A percentile compares a stretch with the other conserved stretches of the same genome.
Evolutionary conservation across 2,888 invertebrate species (phyloP).

Genomic region (Cataglyphis cursor): DNA sequence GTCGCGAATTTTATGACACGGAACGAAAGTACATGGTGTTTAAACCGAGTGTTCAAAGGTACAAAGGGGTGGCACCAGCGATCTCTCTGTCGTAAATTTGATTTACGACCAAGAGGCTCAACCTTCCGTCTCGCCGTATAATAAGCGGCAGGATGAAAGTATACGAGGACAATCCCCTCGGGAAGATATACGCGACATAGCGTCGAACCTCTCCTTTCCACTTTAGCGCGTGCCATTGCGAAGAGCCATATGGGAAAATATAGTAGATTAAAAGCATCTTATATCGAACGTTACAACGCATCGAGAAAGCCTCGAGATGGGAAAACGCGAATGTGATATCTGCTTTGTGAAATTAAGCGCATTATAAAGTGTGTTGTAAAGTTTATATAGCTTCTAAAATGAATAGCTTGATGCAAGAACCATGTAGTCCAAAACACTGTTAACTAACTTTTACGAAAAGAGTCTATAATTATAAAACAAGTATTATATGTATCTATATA

Average conservation of each 20-base stretch:
- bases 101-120: slow-evolving; percentile 37
- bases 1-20: no score
- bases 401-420: slow-evolving; percentile 5
- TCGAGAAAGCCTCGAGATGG: background rate
- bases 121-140: slow-evolving; percentile 26
- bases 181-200: slow-evolving; percentile 36
- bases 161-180: slow-evolving; percentile 37
- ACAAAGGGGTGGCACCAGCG: slow-evolving; percentile 23
- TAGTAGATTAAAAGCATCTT: slow-evolving; percentile 15
- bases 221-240: slow-evolving; percentile 9
- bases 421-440: background rate
- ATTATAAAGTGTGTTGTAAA: background rate
- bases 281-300: slow-evolving; percentile 21
- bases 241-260: background rate
- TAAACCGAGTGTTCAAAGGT: slow-evolving; percentile 5
- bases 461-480: background rate
- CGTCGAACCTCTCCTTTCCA: slow-evolving; percentile 26
- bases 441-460: background rate
- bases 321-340: background rate
- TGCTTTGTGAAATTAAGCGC: slow-evolving; percentile 31
- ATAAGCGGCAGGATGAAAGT: slow-evolving; percentile 48
- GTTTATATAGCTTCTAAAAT: background rate
- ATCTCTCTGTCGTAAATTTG: slow-evolving; percentile 41
- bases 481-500: background rate
- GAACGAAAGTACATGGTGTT: background rate